Conservation (phyloP, 2,888 invertebrate species). For the Strigamia transsilvanica region DNA sequence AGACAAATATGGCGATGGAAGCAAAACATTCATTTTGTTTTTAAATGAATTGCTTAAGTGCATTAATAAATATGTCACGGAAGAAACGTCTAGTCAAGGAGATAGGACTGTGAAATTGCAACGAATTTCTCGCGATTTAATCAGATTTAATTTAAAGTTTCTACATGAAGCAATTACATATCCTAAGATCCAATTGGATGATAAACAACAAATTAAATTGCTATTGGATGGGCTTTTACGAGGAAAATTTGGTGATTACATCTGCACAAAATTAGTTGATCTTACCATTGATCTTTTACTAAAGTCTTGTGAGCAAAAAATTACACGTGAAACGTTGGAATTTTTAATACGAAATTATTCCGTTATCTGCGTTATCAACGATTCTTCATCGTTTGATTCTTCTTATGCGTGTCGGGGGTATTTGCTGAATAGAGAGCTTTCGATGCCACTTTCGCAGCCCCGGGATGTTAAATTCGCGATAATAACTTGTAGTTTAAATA, state of each 20-base stretch:
- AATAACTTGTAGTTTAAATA: slow-evolving; percentile 19
- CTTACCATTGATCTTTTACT: neutral
- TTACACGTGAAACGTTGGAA: neutral
- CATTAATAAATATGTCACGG: neutral
- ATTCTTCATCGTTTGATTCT: neutral
- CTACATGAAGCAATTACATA: neutral
- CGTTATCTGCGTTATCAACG: neutral
- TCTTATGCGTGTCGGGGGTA: neutral
- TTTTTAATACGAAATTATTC: slow-evolving; percentile 28
- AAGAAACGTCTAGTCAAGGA: neutral
- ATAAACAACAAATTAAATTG: neutral
- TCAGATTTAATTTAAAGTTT: neutral
- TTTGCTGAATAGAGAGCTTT: neutral
- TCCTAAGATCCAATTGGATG: neutral
- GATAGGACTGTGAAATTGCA: neutral
- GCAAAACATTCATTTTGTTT: slow-evolving; percentile 31
- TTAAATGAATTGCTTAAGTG: slow-evolving; percentile 32
- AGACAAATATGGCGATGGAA: slow-evolving; percentile 10
- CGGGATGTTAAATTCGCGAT: neutral
- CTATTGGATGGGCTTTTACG: neutral
- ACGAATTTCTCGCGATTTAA: neutral
- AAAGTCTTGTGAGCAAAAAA: neutral
- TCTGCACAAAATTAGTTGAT: slow-evolving; percentile 19
- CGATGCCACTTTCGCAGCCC: neutral
- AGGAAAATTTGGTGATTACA: neutral